Evolutionary conservation across 2,113 vertebrate species (phyloP).

Genomic region (Gallinago paraguaiae): DNA sequence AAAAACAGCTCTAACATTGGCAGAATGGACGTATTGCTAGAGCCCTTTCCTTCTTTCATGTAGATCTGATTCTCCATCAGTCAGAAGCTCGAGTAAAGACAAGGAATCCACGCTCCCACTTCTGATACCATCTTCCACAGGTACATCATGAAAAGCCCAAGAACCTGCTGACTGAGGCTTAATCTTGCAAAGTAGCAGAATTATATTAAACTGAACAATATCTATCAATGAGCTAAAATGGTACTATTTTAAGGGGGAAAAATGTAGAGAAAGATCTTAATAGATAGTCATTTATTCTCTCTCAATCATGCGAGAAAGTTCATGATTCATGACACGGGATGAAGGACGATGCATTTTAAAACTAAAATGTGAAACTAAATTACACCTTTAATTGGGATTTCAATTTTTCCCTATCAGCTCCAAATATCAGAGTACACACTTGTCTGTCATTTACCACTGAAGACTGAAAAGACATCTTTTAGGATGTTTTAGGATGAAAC

Average conservation of each 20-base stretch:
- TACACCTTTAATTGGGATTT: conserved; percentile 57
- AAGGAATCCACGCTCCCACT: not conserved
- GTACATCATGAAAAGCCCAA: not conserved
- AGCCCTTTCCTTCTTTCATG: not conserved
- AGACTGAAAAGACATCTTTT: not conserved
- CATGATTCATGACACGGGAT: conserved; percentile 23
- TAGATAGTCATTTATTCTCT: not conserved
- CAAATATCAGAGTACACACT: not conserved
- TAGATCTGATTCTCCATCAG: not conserved
- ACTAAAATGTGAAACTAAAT: conserved; percentile 48
- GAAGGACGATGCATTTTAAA: conserved; percentile 53
- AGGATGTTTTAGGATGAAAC: not conserved
- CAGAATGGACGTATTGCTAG: not conserved
- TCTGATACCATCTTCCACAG: not conserved
- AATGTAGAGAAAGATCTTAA: not conserved
- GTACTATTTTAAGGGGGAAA: not conserved
- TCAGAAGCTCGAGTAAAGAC: not conserved
- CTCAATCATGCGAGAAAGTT: conserved; percentile 37
- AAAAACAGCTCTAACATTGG: not conserved
- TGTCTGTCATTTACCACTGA: not conserved
- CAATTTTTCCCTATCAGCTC: not conserved
- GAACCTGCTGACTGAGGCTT: not conserved
- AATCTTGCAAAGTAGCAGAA: conserved; percentile 4
- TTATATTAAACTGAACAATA: conserved; percentile 9
- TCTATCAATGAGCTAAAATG: conserved; percentile 18